Evolutionary conservation across 2,888 invertebrate species (phyloP), one percentile per base, ranked within the genome.

Genomic region (Syrista parreyssii): DNA sequence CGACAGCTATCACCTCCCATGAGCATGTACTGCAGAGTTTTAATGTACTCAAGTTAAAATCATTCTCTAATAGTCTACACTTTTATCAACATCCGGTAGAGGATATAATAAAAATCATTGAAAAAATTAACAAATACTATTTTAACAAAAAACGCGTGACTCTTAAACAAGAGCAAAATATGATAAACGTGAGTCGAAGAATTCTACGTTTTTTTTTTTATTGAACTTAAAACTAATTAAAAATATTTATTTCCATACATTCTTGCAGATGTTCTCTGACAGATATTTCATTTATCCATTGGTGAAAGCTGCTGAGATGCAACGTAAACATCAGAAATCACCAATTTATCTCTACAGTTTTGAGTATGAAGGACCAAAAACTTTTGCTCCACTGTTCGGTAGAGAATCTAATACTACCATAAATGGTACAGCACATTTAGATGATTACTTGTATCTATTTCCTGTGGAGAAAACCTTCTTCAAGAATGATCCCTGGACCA

Each of bases 391-490:
- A 31, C n/a, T 31, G 1, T 33, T 72, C 15, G 34, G 30, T 11
- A 23, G 36, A 15, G 68, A 75, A 4, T n/a, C n/a, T 30, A 32
- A 35, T 34, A 69, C n/a, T 4, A 23, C 32, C n/a, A 30, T 68
- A n/a, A 73, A 72, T 72, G 78, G 75, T 33, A 11, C 33, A 15
- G 69, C 75, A 6, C 78, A 78, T 75, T 68, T 55, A 0, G 78
- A 78, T 23, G 78, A 78, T 40, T 36, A 75, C 30, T 23, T 68
- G 12, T 78, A 75, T 31, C 73, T 75, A 4, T 34, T 75, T 55
- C 78, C 78, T 68, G 34, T 78, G 68, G 73, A 78, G 68, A 75
- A 78, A 68, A 75, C 75, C 15, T 78, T 78, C 23, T 78, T 75
- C 73, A 69, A 75, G 69, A 74, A 36, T 12, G 34, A 75, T 55